Conservation (phyloP, 1,140 invertebrate species). For the Eurosta solidaginis region DNA sequence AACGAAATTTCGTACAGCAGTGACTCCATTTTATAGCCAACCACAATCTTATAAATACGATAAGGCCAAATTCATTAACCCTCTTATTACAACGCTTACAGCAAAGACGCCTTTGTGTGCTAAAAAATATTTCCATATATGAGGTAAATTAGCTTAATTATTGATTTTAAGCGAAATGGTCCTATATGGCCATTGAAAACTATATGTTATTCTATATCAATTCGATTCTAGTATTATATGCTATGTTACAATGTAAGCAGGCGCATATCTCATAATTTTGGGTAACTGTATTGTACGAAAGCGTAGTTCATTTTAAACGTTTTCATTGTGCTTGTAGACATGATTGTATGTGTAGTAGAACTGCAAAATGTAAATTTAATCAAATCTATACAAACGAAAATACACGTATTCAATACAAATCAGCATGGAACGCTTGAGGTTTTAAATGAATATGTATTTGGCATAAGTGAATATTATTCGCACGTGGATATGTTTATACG, state of each 20-base stretch:
- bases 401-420: neutral
- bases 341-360: neutral
- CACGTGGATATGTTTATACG: too few relatives aligned
- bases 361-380: neutral
- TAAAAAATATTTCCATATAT: neutral
- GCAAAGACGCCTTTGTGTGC: too few relatives aligned
- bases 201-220: neutral
- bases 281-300: neutral
- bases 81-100: too few relatives aligned
- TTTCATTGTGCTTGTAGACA: neutral
- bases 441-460: too few relatives aligned
- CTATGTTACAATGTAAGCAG: too few relatives aligned
- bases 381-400: constrained; percentile 12
- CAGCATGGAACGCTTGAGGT: neutral
- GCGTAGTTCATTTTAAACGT: neutral
- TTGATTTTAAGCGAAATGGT: constrained; percentile 9
- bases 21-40: too few relatives aligned
- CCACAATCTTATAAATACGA: too few relatives aligned
- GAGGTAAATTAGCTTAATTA: neutral
- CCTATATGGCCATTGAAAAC: constrained; percentile 17
- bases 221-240: too few relatives aligned
- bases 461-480: neutral
- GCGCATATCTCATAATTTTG: neutral
- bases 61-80: too few relatives aligned
- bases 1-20: too few relatives aligned